Conservation (phyloP, 2,888 invertebrate genomes). For the Hipparchia semele region DNA sequence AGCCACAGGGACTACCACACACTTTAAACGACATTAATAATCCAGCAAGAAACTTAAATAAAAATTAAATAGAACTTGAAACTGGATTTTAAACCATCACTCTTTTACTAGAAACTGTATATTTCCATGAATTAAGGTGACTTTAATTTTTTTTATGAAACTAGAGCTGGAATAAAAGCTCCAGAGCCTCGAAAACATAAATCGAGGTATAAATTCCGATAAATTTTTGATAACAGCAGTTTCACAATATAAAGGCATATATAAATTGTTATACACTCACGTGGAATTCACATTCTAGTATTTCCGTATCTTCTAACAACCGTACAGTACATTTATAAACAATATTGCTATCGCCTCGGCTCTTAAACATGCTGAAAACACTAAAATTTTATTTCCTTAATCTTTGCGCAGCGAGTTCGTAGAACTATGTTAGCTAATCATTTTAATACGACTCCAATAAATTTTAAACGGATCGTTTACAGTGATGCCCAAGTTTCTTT, state of each 20-base stretch:
- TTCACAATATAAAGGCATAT: neutral
- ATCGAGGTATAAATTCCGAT: neutral
- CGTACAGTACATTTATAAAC: slow-evolving; percentile 94
- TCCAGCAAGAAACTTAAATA: neutral
- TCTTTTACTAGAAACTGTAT: neutral
- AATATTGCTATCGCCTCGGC: slow-evolving; percentile 91
- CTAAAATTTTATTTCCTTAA: slow-evolving; percentile 1
- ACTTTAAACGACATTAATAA: neutral
- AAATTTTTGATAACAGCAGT: neutral
- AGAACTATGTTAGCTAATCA: slow-evolving; percentile 26
- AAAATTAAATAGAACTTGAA: neutral
- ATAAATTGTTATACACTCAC: slow-evolving; percentile 54
- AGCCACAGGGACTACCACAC: neutral
- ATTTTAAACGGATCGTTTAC: neutral
- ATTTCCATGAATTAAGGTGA: neutral
- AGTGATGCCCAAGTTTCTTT: neutral
- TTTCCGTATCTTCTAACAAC: slow-evolving; percentile 94
- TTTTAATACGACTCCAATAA: slow-evolving; percentile 4
- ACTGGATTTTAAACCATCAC: neutral
- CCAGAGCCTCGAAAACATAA: neutral
- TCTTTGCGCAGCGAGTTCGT: neutral
- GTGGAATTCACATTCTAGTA: slow-evolving; percentile 96
- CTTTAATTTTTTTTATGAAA: neutral
- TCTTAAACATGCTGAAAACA: slow-evolving; percentile 78
- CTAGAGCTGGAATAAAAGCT: neutral